These are phyloP conservation scores for Gobio occitaniae DNA, from an alignment of 2,797 vertebrate species.

Conservation along the genomic window DNA sequence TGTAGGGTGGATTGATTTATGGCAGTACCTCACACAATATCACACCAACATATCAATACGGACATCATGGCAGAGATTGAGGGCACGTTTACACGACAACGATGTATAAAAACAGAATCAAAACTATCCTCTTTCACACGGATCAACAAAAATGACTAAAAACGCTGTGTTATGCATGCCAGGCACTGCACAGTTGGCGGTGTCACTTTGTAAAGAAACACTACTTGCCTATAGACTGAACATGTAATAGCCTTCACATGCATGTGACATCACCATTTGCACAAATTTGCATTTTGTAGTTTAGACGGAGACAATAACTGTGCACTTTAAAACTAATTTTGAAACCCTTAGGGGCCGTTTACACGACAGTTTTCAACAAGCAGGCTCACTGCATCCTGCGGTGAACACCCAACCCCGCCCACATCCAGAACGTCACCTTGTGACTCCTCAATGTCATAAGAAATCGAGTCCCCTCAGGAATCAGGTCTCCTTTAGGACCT, in stretches of 20 bases:
- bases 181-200: neutral
- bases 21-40: neutral
- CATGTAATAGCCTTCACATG: neutral
- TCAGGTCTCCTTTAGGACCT: too few species aligned
- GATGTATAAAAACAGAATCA: too few species aligned
- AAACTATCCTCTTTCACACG: neutral
- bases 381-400: too few species aligned
- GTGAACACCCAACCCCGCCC: too few species aligned
- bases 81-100: neutral
- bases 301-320: neutral
- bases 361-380: neutral
- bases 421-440: too few species aligned
- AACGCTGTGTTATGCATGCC: neutral
- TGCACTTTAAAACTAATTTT: neutral
- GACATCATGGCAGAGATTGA: neutral
- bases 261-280: neutral
- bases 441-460: too few species aligned
- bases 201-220: neutral
- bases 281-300: neutral
- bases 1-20: neutral
- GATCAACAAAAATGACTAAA: neutral
- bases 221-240: neutral
- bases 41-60: neutral
- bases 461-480: too few species aligned
- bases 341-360: neutral